A percentile compares a stretch with the other conserved stretches of the same genome.
Conservation (phyloP, 1,140 invertebrate genomes). For the Procambarus virginalis region DNA sequence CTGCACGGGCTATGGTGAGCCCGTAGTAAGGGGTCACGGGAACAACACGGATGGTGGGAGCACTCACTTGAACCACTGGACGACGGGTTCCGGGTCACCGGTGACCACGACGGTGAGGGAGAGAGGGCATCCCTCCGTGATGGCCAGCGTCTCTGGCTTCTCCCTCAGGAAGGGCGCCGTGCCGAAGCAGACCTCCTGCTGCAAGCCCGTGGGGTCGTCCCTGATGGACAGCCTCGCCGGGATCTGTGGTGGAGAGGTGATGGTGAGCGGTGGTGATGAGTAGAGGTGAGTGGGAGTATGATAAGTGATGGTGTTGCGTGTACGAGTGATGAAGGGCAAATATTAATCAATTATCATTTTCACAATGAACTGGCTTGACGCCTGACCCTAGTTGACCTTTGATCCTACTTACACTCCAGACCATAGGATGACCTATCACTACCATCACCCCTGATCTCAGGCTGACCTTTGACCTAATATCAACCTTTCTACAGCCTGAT, state of each 20-base stretch:
- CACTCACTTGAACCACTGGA: conserved; percentile 94
- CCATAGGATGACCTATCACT: not conserved
- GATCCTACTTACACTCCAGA: too few relatives aligned
- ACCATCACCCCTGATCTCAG: not conserved
- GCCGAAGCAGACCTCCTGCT: conserved; percentile 30
- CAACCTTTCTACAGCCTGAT: too few relatives aligned
- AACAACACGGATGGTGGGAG: too few relatives aligned
- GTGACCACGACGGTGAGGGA: conserved; percentile 89
- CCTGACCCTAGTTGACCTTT: too few relatives aligned
- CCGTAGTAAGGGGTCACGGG: too few relatives aligned
- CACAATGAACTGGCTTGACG: too few relatives aligned
- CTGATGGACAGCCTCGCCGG: conserved; percentile 17
- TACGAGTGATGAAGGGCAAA: too few relatives aligned
- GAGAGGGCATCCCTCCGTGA: conserved; percentile 85
- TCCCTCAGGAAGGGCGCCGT: conserved; percentile 76
- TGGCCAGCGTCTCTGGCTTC: conserved; percentile 80
- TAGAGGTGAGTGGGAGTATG: not conserved
- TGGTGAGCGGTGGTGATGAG: not conserved
- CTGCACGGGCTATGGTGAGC: too few relatives aligned
- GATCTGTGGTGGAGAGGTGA: not conserved
- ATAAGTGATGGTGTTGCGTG: not conserved
- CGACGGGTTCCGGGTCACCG: conserved; percentile 89
- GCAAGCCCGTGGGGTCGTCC: not conserved
- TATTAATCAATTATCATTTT: too few relatives aligned
- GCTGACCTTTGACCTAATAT: not conserved